A percentile compares a stretch with the other conserved stretches of the same genome.
Evolutionary conservation across 2,888 invertebrate species (phyloP).

Genomic region (Brassicogethes aeneus): DNA sequence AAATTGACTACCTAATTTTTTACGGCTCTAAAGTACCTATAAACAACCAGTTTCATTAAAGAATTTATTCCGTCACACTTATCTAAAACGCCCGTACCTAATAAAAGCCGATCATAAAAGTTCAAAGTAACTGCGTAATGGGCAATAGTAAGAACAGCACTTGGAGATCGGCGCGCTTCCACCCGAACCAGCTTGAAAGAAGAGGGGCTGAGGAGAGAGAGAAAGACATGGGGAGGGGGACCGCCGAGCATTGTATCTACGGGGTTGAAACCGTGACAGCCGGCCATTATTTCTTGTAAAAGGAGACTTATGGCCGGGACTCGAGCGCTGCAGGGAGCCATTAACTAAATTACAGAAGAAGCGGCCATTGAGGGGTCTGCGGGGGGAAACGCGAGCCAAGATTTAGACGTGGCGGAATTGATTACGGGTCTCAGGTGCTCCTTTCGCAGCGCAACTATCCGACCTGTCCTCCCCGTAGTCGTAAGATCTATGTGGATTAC

Average conservation of each 20-base stretch:
- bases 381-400: slow-evolving; percentile 35
- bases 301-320: slow-evolving; percentile 37
- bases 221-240: neutral
- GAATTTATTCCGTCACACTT: neutral
- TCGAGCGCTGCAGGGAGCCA: slow-evolving; percentile 40
- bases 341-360: slow-evolving; percentile 43
- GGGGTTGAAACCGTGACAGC: slow-evolving; percentile 40
- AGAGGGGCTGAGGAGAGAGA: no score
- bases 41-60: no score
- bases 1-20: no score
- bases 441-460: neutral
- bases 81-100: neutral
- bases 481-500: no score
- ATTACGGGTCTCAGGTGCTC: slow-evolving; percentile 21
- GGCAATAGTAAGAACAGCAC: slow-evolving; percentile 3
- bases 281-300: slow-evolving; percentile 44
- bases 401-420: slow-evolving; percentile 39
- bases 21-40: no score
- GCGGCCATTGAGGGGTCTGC: slow-evolving; percentile 39
- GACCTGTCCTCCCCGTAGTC: neutral
- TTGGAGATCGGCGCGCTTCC: neutral
- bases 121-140: neutral
- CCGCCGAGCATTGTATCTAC: slow-evolving; percentile 25
- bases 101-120: no score
- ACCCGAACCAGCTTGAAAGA: no score